A percentile compares a stretch with the other conserved stretches of the same genome.
Evolutionary conservation across 2,113 vertebrate species (phyloP).

Genomic region (Cyphomyrus discorhynchus): DNA sequence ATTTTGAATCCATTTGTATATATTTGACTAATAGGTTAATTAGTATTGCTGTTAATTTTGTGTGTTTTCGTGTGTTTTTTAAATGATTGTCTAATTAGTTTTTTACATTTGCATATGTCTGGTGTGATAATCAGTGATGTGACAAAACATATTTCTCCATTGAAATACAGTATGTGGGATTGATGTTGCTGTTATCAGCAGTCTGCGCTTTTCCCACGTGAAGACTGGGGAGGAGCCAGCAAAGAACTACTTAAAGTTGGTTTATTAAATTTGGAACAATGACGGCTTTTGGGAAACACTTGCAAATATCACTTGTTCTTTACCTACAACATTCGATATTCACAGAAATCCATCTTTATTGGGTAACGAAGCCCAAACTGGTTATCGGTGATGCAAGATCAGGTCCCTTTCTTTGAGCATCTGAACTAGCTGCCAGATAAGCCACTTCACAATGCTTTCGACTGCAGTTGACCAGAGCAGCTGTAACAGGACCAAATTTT

Average conservation of each 20-base stretch:
- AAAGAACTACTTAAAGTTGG: neutral
- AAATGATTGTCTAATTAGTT: neutral
- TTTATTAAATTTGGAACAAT: neutral
- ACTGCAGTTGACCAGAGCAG: neutral
- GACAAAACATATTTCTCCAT: neutral
- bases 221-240: neutral
- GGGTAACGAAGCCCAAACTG: no score
- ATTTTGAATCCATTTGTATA: neutral
- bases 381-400: no score
- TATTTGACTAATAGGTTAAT: neutral
- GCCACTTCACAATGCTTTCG: neutral
- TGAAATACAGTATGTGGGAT: neutral
- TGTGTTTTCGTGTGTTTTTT: neutral
- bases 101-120: neutral
- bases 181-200: neutral
- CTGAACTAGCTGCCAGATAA: neutral
- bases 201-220: neutral
- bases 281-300: neutral
- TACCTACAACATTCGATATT: no score
- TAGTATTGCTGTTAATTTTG: neutral
- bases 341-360: no score
- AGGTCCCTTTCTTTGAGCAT: neutral
- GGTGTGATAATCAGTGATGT: neutral
- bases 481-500: neutral
- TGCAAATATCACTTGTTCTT: no score